Evolutionary conservation across 2,888 invertebrate genomes (phyloP), one percentile per base, ranked within the genome.

Genomic region (Eretmocerus hayati): DNA sequence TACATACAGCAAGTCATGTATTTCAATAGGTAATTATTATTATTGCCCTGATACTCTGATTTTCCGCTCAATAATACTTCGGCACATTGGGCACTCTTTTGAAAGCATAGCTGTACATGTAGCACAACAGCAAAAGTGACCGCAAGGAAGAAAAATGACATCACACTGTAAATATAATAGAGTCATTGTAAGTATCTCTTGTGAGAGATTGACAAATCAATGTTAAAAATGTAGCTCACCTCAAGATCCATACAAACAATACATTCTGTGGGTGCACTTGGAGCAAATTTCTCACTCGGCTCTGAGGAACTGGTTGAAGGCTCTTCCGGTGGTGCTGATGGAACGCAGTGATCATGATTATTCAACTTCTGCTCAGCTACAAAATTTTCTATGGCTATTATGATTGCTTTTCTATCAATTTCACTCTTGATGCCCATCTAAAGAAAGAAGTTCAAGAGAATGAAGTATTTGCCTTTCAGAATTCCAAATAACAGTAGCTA

Each of bases 61-160:
- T 74, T 79, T 85, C 61, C 81, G 79, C 58, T 83, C 79, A 59
- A 90, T 85, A 23, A 60, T 63, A 51, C 77, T 76, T 63, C 91
- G 79, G 67, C 91, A 91, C 77, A 92, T 79, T 5, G 91, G 91
- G 71, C 91, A 92, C 52, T 73, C 74, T 2, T 69, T 66, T 48
- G 87, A 72, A 20, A 79, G 72, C 59, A 74, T 73, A 54, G 72
- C 63, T 41, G 85, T 80, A 73, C 91, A 92, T 42, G 70, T 66
- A 43, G 77, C 71, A 71, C 91, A 92, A 66, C 85, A 85, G 66
- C 90, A 91, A 65, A 90, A 80, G 71, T 92, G 91, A 47, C 91
- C 91, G 67, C 91, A 91, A 46, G 88, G 87, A 59, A 90, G 79
- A 75, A 89, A 90, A 62, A 90, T 84, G 43, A 89, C 77, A 68